Base-by-base conservation (phyloP, 2,113 vertebrate species). In the Tautogolabrus adspersus region DNA sequence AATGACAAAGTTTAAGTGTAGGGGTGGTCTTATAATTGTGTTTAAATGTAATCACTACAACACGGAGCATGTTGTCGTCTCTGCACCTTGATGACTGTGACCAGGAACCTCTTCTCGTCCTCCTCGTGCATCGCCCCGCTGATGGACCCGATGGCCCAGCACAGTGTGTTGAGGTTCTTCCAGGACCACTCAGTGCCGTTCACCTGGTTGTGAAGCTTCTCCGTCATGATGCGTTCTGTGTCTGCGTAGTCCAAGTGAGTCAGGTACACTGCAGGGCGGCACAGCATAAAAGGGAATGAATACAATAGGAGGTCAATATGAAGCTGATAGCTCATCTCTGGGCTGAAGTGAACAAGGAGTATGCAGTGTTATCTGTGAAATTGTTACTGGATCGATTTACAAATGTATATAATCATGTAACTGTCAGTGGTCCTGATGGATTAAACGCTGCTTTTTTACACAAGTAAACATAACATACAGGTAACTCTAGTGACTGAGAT, bases 161-260 rank as follows among this genome's bases (percentile, higher is more conserved):
- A 99, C 49, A 99, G 77, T 0, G 98, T 99, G 91, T 99, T 99
- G 76, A 99, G 94, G 91, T 99, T 99, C 88, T 99, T 99, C 98
- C 98, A 99, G 0, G 98, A 99, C 98, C 98, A 99, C 44, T 99
- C 98, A 0, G 96, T 97, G 18, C 98, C 98, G 16, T 99, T 99
- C 82, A 99, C 98, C 93, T 99, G 98, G 94, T 99, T 99, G 89
- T 99, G 98, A 83, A 99, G 97, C 84, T 99, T 99, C 81, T 99
- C 98, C 13, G 97, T 99, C 97, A 99, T 99, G 81, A 99, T 99
- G 83, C 97, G 94, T 84, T 99, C 98, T 0, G 98, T 99, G 93
- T 99, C 98, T 49, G 96, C 98, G 70, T 99, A 99, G 93, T 99
- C 98, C 96, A 99, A 89, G 88, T 99, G 98, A 21, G 98, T 99